Conservation (phyloP, 2,797 vertebrate genomes). For the Rallus crepitans region DNA sequence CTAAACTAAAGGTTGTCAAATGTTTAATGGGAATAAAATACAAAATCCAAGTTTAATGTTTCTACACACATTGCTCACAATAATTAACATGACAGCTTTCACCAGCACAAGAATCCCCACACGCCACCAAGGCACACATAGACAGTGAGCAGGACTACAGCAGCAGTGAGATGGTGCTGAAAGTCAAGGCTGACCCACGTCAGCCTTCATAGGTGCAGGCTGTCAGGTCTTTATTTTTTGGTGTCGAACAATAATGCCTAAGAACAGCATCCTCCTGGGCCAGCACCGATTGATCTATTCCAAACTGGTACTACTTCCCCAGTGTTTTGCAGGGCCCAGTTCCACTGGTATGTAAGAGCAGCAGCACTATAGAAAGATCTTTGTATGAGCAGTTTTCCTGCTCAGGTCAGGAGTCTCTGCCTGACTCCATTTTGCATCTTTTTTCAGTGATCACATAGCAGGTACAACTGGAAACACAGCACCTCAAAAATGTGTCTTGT, state of each 20-base stretch:
- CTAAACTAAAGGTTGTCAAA: not conserved
- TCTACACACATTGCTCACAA: not conserved
- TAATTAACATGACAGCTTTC: not conserved
- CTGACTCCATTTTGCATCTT: not conserved
- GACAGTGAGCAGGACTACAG: not conserved
- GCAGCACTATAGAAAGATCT: not conserved
- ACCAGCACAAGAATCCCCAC: not conserved
- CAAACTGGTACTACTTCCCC: not conserved
- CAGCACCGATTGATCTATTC: not conserved
- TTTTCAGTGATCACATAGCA: not conserved
- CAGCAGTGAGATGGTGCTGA: not conserved
- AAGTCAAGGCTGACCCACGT: not conserved
- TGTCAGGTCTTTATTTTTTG: not conserved
- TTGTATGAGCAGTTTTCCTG: not conserved
- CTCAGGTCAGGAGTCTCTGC: not conserved
- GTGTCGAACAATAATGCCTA: not conserved
- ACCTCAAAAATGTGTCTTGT: not conserved
- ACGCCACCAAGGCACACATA: fast-evolving
- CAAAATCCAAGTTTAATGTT: not conserved
- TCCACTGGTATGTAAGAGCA: not conserved
- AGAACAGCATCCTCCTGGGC: not conserved
- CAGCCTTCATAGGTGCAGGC: not conserved
- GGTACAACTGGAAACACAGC: not conserved
- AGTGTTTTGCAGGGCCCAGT: not conserved
- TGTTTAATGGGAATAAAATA: not conserved